phyloP scores from a whole-genome alignment of 1,140 invertebrate species.

The Drosophila seguyi region DNA sequence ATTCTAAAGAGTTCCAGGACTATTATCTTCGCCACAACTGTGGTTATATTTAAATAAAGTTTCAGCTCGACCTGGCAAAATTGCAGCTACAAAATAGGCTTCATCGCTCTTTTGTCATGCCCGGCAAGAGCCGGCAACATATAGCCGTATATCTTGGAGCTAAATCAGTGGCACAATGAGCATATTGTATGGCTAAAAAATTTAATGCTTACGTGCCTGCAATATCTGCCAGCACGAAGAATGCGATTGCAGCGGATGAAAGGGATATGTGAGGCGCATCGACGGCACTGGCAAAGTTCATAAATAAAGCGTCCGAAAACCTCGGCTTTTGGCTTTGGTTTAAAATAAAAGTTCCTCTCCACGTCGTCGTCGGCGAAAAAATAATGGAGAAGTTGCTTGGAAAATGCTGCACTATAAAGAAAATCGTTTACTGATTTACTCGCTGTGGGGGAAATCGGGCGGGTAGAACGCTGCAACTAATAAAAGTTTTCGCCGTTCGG shows the following conservation, averaged over 20 bases:
- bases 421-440: constrained; percentile 74
- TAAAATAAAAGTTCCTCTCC: constrained; percentile 69
- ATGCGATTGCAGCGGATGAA: constrained; percentile 51
- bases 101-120: constrained; percentile 71
- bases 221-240: constrained; percentile 45
- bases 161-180: constrained; percentile 69
- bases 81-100: constrained; percentile 66
- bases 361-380: constrained; percentile 16
- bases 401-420: constrained; percentile 53
- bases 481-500: constrained; percentile 63
- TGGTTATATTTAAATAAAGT: constrained; percentile 63
- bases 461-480: constrained; percentile 47
- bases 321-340: constrained; percentile 53
- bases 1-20: neutral
- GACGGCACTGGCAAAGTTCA: constrained; percentile 59
- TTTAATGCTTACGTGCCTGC: constrained; percentile 73
- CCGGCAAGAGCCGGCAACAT: constrained; percentile 30
- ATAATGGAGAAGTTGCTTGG: constrained; percentile 48
- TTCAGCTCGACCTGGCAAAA: constrained; percentile 47
- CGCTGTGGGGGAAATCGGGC: constrained; percentile 18
- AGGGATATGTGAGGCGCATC: constrained; percentile 49
- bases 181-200: constrained; percentile 65
- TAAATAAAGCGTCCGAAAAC: constrained; percentile 62
- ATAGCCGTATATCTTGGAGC: constrained; percentile 53
- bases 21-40: constrained; percentile 7